Percentiles rank a stretch among this genome's conserved stretches.
These are phyloP conservation scores for Drosophila equinoxialis DNA, from an alignment of 1,140 invertebrate genomes.

Conservation along the genomic window DNA sequence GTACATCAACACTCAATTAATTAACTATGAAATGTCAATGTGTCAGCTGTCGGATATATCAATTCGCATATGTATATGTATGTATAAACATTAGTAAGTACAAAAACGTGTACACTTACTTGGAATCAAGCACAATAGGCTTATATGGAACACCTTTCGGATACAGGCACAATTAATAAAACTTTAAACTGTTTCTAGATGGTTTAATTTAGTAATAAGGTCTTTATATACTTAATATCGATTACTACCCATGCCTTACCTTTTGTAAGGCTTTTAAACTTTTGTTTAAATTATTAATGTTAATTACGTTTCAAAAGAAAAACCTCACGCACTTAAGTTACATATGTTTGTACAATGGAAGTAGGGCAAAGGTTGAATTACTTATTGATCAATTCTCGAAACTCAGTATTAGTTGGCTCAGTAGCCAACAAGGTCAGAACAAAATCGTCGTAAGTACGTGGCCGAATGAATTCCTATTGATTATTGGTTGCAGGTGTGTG, in stretches of 20 bases:
- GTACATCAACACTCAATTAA: constrained; percentile 3
- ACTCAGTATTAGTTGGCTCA: background rate
- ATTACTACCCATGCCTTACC: too few species aligned
- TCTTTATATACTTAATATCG: too few species aligned
- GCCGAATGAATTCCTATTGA: constrained; percentile 1
- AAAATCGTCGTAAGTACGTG: background rate
- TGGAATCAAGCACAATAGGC: too few species aligned
- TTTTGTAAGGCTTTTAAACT: background rate
- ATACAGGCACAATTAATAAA: too few species aligned
- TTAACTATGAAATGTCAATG: constrained; percentile 54
- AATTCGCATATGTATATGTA: background rate
- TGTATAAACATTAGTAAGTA: background rate
- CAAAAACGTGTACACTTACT: constrained; percentile 3
- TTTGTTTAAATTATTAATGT: constrained; percentile 6
- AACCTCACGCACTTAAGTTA: background rate
- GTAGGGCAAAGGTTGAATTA: background rate
- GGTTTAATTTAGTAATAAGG: too few species aligned
- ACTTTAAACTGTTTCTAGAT: too few species aligned
- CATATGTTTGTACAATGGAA: background rate
- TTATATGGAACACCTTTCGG: too few species aligned
- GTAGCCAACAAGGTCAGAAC: background rate
- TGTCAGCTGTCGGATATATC: constrained; percentile 56
- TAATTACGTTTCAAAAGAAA: background rate
- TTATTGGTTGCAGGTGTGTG: background rate
- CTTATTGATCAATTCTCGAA: constrained; percentile 8